Percentiles rank a stretch among this genome's conserved stretches.
phyloP scores from a whole-genome alignment of 2,888 invertebrate genomes.

The Ectemnius cavifrons region DNA sequence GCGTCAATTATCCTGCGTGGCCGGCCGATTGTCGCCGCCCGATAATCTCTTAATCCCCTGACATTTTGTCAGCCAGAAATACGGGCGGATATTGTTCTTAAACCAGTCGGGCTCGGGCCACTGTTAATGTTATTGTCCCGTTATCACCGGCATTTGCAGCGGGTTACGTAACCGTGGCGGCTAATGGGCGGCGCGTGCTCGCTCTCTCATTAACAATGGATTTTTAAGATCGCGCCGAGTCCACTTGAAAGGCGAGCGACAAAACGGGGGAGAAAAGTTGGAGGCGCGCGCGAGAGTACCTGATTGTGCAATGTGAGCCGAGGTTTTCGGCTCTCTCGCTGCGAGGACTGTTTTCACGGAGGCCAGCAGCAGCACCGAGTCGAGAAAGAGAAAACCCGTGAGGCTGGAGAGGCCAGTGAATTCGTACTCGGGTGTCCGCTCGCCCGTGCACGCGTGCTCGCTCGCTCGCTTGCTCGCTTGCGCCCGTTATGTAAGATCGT shows the following conservation, averaged over 20 bases:
- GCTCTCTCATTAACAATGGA: neutral
- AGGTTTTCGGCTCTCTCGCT: no score
- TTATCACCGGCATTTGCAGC: conserved; percentile 1
- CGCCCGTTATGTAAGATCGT: conserved; percentile 49
- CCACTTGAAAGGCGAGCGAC: neutral
- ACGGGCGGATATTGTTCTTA: conserved; percentile 11
- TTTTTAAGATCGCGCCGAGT: conserved; percentile 1
- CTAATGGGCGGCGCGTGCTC: no score
- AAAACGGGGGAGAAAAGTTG: conserved; percentile 2
- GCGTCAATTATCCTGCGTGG: conserved; percentile 46
- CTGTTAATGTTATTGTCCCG: conserved; percentile 3
- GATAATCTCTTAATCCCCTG: conserved; percentile 52
- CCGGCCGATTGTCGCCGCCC: conserved; percentile 27
- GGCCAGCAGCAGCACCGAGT: neutral
- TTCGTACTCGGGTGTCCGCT: neutral
- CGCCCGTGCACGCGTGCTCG: neutral
- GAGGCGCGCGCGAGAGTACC: neutral
- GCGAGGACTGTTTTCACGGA: no score
- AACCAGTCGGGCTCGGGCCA: conserved; percentile 1
- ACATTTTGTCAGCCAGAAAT: conserved; percentile 38
- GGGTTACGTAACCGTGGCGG: neutral
- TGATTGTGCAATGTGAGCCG: no score
- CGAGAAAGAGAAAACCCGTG: conserved; percentile 27
- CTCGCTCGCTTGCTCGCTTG: conserved; percentile 21
- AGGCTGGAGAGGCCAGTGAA: neutral